Evolutionary conservation across 2,888 invertebrate species (phyloP), one percentile per base, ranked within the genome.

Genomic region (Tyria jacobaeae): DNA sequence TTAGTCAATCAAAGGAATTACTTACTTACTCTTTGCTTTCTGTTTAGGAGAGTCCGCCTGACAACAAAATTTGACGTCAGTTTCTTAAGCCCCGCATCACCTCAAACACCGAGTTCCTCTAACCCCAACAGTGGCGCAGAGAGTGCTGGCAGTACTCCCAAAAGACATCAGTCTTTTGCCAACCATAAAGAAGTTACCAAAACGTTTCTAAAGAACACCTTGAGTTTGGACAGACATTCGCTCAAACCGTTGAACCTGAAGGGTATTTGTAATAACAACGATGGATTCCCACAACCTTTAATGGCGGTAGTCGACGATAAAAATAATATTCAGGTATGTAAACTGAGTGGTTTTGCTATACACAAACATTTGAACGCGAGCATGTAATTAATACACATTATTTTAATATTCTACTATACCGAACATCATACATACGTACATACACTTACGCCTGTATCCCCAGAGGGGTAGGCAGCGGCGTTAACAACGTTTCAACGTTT

Each of bases 21-120:
- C 3, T 25, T 27, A 25, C 7, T 9, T 27, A n/a, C 4, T 2
- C 5, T n/a, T 3, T 34, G 10, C 1, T 53, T 39, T 39, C 10
- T 24, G 5, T 52, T 52, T 37, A 94, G 94, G 54, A 90, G 89
- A 84, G 88, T 88, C 17, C 91, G 94, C 24, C 82, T 94, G 47
- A 92, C 94, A 37, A 88, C 90, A 10, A 90, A 87, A 44, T 94
- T 94, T 80, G 94, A 94, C 74, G 92, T 90, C 4, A 90, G 90
- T 68, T 94, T 94, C 77, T 70, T 88, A 25, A 80, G 82, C 54
- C 72, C 84, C 0, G 39, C 79, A 0, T 85, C 92, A 0, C 92
- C 94, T 0, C 80, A 81, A 3, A 87, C 90, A 0, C 86, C 91
- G 0, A 79, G 60, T 14, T 76, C 73, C 2, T 62, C 82, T 0